Base-by-base conservation (phyloP, 2,888 invertebrate species). In the Dioctria linearis region DNA sequence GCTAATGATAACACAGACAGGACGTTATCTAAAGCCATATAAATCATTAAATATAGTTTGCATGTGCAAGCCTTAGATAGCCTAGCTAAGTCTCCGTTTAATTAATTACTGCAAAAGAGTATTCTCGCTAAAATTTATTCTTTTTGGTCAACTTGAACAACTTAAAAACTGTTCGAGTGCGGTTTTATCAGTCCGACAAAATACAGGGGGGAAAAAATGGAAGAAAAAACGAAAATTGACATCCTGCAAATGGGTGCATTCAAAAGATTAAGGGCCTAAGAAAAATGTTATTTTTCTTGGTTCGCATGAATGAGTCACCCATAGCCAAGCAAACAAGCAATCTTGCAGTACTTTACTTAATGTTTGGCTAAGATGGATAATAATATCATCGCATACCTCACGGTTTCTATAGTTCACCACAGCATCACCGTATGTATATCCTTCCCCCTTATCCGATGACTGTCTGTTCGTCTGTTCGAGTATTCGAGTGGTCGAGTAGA, bases 341-440 rank as follows among this genome's bases (percentile, higher is more conserved):
- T 51, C 42, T 54, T 67, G 67, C 43, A 46, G 67, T 8, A 51
- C 71, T 25, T 39, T 39, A 51, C 51, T 71, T 49, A 71, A 13
- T 71, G 54, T 67, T 67, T 49, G 25, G 25, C 39, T 67, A 54
- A 71, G 51, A 54, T n/a, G 71, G 40, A 54, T 54, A 71, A 71
- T 71, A 49, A 51, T 39, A 51, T 51, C 54, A 71, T 25, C 25
- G 25, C 25, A 25, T 25, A 25, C 25, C 25, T 25, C 25, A 25
- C 25, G 25, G 2, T 11, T 54, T 5, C 39, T 51, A 40, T 42
- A 39, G 40, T 46, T n/a, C n/a, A n/a, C 54, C 51, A n/a, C 71
- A 46, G 71, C 54, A 71, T 37, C 39, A 39, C 43, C 42, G 6
- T 11, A 25, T 13, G 6, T 11, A 25, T 13, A 13, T 37, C 9